Conservation (phyloP, 2,888 invertebrate species). For the Synanthedon vespiformis region DNA sequence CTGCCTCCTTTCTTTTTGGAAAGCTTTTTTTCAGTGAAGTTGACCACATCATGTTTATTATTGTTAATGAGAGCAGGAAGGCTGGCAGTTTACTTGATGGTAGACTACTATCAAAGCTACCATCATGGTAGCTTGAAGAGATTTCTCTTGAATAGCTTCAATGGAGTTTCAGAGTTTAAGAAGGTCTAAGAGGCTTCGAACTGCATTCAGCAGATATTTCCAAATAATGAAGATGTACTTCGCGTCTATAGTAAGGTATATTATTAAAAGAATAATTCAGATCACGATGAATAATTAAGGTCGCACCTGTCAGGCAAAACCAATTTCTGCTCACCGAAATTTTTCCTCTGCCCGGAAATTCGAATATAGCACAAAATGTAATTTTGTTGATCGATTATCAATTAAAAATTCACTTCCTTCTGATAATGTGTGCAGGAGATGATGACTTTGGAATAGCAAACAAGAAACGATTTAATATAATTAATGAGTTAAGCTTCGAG, state of each 20-base stretch:
- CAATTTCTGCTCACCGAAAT: neutral
- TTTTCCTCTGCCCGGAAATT: neutral
- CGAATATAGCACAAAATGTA: neutral
- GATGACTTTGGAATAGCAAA: neutral
- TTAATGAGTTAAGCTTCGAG: conserved; percentile 24
- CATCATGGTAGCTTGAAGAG: too few relatives aligned
- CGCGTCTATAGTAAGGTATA: too few relatives aligned
- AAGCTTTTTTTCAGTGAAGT: neutral
- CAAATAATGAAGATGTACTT: too few relatives aligned
- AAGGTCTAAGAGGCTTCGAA: too few relatives aligned
- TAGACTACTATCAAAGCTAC: too few relatives aligned
- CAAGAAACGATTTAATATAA: conserved; percentile 11
- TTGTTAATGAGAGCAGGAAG: neutral
- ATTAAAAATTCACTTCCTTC: neutral
- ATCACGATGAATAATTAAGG: conserved; percentile 14
- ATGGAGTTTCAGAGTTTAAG: too few relatives aligned
- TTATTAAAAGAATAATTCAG: too few relatives aligned
- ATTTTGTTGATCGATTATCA: neutral
- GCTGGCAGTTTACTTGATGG: too few relatives aligned
- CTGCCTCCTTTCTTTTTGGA: too few relatives aligned
- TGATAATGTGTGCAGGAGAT: neutral
- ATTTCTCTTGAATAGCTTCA: too few relatives aligned
- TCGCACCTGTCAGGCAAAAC: conserved; percentile 12
- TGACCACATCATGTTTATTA: neutral
- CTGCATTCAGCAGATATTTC: too few relatives aligned